Base-by-base conservation (phyloP, 2,888 invertebrate genomes). In the Charanyca ferruginea region DNA sequence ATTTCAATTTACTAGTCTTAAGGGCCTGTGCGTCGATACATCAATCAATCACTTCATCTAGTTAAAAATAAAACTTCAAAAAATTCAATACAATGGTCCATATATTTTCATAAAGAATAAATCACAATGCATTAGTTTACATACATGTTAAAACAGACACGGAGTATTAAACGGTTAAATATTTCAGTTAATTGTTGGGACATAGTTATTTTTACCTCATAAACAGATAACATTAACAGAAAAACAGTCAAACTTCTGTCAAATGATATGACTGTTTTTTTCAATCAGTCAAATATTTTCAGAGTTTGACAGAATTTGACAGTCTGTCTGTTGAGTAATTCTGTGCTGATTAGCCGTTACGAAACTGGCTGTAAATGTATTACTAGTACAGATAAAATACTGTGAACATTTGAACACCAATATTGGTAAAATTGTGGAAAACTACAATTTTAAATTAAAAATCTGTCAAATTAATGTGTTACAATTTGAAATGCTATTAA, bases 41-140 rank as follows among this genome's bases (percentile, higher is more conserved):
- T 7, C 32, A 8, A 9, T 32, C 32, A 32, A 32, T 32, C 25
- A 25, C 0, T 25, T 25, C 25, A 25, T 3, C 6, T 25, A 6
- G 25, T 4, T 25, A 58, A 44, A 28, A 89, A 83, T 84, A 77
- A 90, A 90, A 89, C 81, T 77, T 69, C 80, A 66, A 62, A 60
- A 75, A 79, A 69, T 80, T 91, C 85, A 90, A 90, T 91, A 91
- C 90, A 93, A 93, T 94, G 94, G 94, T 94, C 94, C 94, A 92
- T 94, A 91, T 93, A 93, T 87, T 92, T 93, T 91, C 90, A 93
- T 91, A 92, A 88, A 93, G 91, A 91, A 89, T 93, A 93, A 93
- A 94, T 94, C 94, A 94, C 94, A 94, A 92, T 94, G 90, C 87
- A 91, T 91, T 93, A 91, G 86, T 91, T 90, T 87, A 85, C 85